Evolutionary conservation across 2,113 vertebrate species (phyloP), one percentile per base, ranked within the genome.

Genomic region (Mesembrinibis cayennensis): DNA sequence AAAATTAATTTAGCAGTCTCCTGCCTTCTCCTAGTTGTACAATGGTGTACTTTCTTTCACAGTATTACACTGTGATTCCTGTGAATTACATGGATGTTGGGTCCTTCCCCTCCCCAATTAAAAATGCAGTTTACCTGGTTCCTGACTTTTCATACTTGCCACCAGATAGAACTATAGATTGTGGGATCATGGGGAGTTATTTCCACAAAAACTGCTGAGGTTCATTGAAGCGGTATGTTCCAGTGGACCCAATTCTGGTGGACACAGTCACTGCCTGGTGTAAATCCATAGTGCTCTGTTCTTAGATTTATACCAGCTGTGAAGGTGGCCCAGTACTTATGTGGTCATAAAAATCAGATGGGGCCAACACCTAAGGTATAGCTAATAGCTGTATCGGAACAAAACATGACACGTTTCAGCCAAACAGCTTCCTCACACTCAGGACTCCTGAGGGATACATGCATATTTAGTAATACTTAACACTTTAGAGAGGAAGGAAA

Each of bases 61-160:
- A 66, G 47, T 16, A n/a, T 59, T 86, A 77, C 62, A 42, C 32
- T 36, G 26, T 5, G 9, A 58, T 58, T 86, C 56, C 29, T 30
- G 11, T 77, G 38, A 77, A 88, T 58, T 58, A 71, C 47, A 59
- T 1, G 1, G 38, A 66, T 32, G 40, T 7, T 17, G 13, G 50
- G 42, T 36, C 44, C 26, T 66, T 65, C 45, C 18, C 16, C 52
- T 47, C 12, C 20, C 16, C 30, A 71, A 16, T 49, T 66, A 71
- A 73, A 86, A 86, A 65, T 5, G 2, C 81, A 53, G 10, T 55
- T 62, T 38, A 80, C 25, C 78, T 85, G 72, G 82, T 40, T 85
- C 86, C 45, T 73, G 73, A 81, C 80, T 92, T 80, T 84, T 89
- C 77, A 52, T 63, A 62, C 61, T 83, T 96, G 87, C 89, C 80